A percentile compares a stretch with the other conserved stretches of the same genome.
These are phyloP conservation scores for Campopleginae sp. DNA, from an alignment of 2,888 invertebrate species.

Conservation along the genomic window DNA sequence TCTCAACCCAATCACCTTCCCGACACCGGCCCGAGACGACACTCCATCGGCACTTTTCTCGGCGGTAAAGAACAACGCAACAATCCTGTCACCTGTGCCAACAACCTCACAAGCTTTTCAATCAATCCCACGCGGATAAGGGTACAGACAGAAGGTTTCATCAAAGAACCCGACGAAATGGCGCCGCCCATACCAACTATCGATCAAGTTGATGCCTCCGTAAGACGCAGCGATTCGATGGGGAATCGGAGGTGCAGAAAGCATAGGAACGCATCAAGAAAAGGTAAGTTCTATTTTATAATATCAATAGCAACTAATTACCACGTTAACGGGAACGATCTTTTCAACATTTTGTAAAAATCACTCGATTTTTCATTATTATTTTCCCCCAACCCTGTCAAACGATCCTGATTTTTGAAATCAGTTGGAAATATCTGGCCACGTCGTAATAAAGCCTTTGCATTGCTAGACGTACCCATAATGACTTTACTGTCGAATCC, in stretches of 20 bases:
- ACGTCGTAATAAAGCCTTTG: conserved; percentile 1
- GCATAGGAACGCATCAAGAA: conserved; percentile 73
- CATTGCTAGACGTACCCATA: conserved; percentile 23
- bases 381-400: background rate
- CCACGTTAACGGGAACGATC: background rate
- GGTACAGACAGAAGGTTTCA: conserved; percentile 82
- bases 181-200: conserved; percentile 84
- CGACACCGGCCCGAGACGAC: conserved; percentile 85
- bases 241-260: conserved; percentile 67
- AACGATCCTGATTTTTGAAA: background rate
- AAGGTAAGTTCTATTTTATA: conserved; percentile 71
- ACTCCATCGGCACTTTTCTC: conserved; percentile 89
- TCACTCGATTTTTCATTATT: too few species aligned
- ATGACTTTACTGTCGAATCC: conserved; percentile 38
- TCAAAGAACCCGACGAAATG: conserved; percentile 86
- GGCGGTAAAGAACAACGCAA: conserved; percentile 77
- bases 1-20: conserved; percentile 79
- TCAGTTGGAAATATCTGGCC: background rate
- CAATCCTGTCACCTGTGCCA: conserved; percentile 63
- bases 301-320: background rate
- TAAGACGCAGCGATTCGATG: conserved; percentile 46
- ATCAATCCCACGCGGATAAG: conserved; percentile 64
- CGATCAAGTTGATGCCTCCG: conserved; percentile 68
- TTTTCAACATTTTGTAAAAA: too few species aligned
- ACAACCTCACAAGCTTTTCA: conserved; percentile 25